A percentile compares a stretch with the other conserved stretches of the same genome.
Evolutionary conservation across 2,113 vertebrate genomes (phyloP).

Genomic region (Sapajus apella): DNA sequence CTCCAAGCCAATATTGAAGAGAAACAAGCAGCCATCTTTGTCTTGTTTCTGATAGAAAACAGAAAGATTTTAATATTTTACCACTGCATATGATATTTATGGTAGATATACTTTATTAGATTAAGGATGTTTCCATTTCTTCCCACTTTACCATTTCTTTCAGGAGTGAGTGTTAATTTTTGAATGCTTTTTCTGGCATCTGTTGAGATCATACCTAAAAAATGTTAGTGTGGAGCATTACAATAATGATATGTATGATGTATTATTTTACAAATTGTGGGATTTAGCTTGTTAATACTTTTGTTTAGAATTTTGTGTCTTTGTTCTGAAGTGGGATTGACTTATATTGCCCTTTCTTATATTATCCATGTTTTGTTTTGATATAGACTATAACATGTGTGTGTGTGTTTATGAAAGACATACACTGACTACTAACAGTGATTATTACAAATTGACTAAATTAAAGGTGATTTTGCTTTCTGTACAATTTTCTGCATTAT

Average conservation of each 20-base stretch:
- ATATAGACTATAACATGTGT: not conserved
- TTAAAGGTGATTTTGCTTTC: not conserved
- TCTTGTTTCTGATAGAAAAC: conserved; percentile 42
- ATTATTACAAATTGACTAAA: not conserved
- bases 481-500: not conserved
- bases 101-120: not conserved
- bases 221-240: not conserved
- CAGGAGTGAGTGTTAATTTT: not conserved
- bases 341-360: not conserved
- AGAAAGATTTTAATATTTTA: conserved; percentile 1
- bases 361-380: not conserved
- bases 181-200: not conserved
- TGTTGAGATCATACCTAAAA: not conserved
- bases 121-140: not conserved
- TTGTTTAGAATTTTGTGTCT: not conserved
- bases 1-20: not conserved
- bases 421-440: not conserved
- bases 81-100: not conserved
- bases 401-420: not conserved
- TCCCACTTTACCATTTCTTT: not conserved
- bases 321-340: not conserved
- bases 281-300: not conserved
- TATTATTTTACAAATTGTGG: conserved; percentile 1
- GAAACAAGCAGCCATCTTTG: not conserved
- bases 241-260: not conserved